Evolutionary conservation across 2,797 vertebrate species (phyloP).

Genomic region (Synaphobranchus kaupii): DNA sequence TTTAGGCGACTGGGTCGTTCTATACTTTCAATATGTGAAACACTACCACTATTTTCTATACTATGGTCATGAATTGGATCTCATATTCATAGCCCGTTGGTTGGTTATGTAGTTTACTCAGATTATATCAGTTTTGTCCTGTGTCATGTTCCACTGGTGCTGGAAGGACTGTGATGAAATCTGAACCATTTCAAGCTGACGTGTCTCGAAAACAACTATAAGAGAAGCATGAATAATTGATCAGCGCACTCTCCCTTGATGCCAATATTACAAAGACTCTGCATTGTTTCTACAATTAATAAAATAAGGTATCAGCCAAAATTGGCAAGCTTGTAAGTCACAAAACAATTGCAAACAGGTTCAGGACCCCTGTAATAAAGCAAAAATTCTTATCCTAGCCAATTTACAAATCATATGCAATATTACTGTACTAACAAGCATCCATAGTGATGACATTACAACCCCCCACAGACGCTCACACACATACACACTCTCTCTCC

Average conservation of each 20-base stretch:
- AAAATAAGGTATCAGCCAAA: not conserved
- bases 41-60: not conserved
- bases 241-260: slow-evolving; percentile 31
- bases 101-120: not conserved
- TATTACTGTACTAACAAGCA: too few species aligned
- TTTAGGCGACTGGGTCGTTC: not conserved
- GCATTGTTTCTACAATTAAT: not conserved
- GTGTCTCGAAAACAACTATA: not conserved
- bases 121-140: not conserved
- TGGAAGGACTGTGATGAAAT: not conserved
- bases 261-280: slow-evolving; percentile 3
- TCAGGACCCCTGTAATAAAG: not conserved
- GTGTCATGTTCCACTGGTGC: not conserved
- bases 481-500: not conserved
- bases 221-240: slow-evolving; percentile 47
- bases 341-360: not conserved
- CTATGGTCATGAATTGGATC: not conserved
- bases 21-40: too few species aligned
- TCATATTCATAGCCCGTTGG: not conserved
- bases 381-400: too few species aligned
- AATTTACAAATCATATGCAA: too few species aligned
- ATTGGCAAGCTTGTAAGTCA: not conserved
- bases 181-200: not conserved
- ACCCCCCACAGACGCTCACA: not conserved
- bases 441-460: too few species aligned